Evolutionary conservation across 1,140 invertebrate species (phyloP).

Genomic region (Matsumurasca onukii): DNA sequence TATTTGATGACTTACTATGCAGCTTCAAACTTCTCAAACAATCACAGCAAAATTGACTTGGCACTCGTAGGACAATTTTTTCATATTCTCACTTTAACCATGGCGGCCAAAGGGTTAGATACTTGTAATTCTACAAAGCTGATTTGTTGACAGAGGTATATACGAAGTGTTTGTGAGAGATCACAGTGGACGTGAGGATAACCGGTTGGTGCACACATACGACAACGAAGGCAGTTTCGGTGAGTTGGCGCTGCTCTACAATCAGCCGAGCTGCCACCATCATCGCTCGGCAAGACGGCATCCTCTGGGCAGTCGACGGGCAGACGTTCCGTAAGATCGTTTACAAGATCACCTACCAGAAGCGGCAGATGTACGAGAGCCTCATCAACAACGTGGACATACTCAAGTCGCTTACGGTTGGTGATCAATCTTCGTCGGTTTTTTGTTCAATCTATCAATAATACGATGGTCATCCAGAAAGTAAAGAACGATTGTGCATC

Average conservation of each 20-base stretch:
- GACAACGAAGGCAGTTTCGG: conserved; percentile 91
- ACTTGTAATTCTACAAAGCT: no score
- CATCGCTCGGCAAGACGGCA: conserved; percentile 76
- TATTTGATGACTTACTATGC: no score
- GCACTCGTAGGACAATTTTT: no score
- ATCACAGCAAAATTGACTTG: no score
- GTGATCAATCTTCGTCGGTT: no score
- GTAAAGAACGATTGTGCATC: no score
- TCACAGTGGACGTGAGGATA: conserved; percentile 53
- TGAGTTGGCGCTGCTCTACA: conserved; percentile 95
- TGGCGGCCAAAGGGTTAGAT: no score
- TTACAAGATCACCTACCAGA: conserved; percentile 93
- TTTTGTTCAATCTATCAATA: no score
- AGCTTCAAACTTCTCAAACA: no score
- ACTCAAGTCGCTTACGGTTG: conserved; percentile 67
- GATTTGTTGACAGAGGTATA: conserved; percentile 77
- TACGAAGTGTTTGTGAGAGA: conserved; percentile 85
- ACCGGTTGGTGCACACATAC: conserved; percentile 81
- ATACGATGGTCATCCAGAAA: no score
- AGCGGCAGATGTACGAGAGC: conserved; percentile 93
- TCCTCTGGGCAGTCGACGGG: conserved; percentile 95
- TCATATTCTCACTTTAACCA: no score
- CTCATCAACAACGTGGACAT: conserved; percentile 92
- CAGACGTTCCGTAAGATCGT: conserved; percentile 93
- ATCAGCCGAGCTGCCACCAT: conserved; percentile 95